Base-by-base conservation (phyloP, 2,797 vertebrate species). In the Pangasius krempfi region DNA sequence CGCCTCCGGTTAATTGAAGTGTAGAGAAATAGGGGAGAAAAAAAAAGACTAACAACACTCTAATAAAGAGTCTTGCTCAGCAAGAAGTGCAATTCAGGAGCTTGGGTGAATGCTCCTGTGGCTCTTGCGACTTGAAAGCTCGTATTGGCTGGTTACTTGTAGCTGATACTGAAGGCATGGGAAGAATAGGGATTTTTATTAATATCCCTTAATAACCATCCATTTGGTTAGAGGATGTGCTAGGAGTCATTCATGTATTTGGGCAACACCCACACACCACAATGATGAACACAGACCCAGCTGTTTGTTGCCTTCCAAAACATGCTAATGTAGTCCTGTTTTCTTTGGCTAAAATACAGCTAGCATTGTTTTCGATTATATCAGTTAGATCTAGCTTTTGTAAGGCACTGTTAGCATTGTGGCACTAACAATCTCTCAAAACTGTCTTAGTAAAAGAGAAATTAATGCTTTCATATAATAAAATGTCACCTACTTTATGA, bases 11-110 rank as follows among this genome's bases (percentile, higher is more conserved):
- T 88, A 91, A 91, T 86, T 92, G 75, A 91, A 78, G 80, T 85
- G 68, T 54, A 30, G 85, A 78, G 85, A 91, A 92, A 27, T 85
- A 91, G 83, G 87, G n/a, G 33, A 56, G 90, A 37, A 3, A 89
- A 40, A 50, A 72, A 44, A 84, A 66, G 73, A 90, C 64, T 89
- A 91, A 87, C 91, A 91, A 92, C 89, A 84, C 50, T 87, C 90
- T 92, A 93, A 94, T 93, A 93, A 94, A 94, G 92, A 91, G 89
- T 92, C 86, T 91, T 89, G 84, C 37, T 64, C 56, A 64, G 83
- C 58, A 85, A 78, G 85, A 91, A 90, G 90, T 89, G 87, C 86
- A 92, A 93, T 94, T 92, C 54, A 89, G 64, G 8, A 75, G 18
- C 85, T 91, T 90, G 85, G 87, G 91, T 87, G 60, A 33, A 64